Evolutionary conservation across 2,113 vertebrate species (phyloP).

Genomic region (Phalacrocorax carbo): DNA sequence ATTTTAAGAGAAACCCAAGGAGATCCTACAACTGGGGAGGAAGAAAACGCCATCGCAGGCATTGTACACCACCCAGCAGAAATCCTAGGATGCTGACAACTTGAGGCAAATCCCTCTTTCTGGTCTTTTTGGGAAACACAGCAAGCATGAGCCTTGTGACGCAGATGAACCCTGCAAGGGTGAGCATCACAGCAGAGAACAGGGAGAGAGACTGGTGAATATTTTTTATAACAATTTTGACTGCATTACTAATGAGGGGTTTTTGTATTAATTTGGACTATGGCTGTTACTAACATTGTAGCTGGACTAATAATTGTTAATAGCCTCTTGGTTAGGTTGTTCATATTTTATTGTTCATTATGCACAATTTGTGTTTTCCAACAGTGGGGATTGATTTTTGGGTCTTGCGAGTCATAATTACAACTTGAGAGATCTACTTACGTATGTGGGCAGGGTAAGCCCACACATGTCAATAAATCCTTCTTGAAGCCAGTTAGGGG

Average conservation of each 20-base stretch:
- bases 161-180: neutral
- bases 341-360: neutral
- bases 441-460: neutral
- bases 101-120: neutral
- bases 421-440: neutral
- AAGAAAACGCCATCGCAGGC: neutral
- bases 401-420: neutral
- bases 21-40: neutral
- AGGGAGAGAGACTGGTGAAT: neutral
- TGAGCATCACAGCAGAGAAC: neutral
- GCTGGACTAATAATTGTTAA: neutral
- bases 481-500: neutral
- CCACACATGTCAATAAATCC: neutral
- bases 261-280: neutral
- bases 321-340: neutral
- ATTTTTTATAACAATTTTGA: neutral
- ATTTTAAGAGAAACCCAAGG: neutral
- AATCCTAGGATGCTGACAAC: neutral
- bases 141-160: neutral
- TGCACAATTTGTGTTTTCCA: neutral
- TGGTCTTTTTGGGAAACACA: neutral
- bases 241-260: neutral
- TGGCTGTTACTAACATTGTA: neutral
- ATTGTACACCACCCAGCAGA: neutral
- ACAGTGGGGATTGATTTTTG: neutral